A percentile compares a stretch with the other conserved stretches of the same genome.
phyloP scores from a whole-genome alignment of 2,797 vertebrate genomes.

The Anguilla anguilla region DNA sequence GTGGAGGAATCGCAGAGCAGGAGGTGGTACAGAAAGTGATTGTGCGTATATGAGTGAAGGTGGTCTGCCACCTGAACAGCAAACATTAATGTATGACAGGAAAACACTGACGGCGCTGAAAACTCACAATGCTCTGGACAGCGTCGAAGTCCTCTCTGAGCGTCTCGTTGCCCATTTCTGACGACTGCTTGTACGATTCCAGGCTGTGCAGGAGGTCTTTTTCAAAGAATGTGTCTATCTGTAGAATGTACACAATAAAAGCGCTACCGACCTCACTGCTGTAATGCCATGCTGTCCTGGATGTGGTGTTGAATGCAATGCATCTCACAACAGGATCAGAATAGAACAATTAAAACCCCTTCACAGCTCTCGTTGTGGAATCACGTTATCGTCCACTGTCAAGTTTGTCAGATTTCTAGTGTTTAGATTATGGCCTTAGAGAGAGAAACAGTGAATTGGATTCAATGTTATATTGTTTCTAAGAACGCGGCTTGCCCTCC shows the following conservation, averaged over 20 bases:
- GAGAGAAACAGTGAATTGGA: too few relatives aligned
- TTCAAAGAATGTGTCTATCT: constrained; percentile 65
- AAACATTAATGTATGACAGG: background rate
- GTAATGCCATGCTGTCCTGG: background rate
- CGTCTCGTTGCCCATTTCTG: constrained; percentile 46
- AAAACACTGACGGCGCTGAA: background rate
- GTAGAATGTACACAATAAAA: constrained; percentile 23
- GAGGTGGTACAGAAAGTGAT: background rate
- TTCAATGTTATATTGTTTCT: too few relatives aligned
- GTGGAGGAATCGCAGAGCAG: background rate
- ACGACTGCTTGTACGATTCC: constrained; percentile 55
- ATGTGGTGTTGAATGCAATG: background rate
- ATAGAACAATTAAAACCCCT: background rate
- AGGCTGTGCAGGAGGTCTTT: constrained; percentile 60
- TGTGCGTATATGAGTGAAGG: background rate
- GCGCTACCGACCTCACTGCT: background rate
- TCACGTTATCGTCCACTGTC: background rate
- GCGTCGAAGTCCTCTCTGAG: constrained; percentile 63
- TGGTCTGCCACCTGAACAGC: background rate
- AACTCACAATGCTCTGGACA: constrained; percentile 60
- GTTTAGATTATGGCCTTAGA: too few relatives aligned
- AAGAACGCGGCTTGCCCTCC: too few relatives aligned
- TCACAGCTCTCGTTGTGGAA: background rate
- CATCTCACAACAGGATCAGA: background rate
- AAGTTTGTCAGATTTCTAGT: background rate